Evolutionary conservation across 2,113 vertebrate genomes (phyloP).

Genomic region (Scortum barcoo): DNA sequence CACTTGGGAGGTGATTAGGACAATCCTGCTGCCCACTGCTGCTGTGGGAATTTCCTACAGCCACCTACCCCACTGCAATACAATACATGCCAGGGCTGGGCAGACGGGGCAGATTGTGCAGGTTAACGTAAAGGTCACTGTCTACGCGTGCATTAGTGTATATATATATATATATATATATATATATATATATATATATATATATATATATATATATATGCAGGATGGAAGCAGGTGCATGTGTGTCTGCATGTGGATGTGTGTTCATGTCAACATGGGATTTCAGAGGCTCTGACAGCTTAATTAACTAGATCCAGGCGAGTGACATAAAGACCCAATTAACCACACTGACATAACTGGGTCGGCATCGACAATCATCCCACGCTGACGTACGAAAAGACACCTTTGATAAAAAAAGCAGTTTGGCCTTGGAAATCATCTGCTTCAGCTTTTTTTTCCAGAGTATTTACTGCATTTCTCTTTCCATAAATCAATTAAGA

Average conservation of each 20-base stretch:
- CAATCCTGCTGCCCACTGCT: slow-evolving; percentile 59
- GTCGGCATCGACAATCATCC: slow-evolving; percentile 54
- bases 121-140: slow-evolving; percentile 67
- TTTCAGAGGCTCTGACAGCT: slow-evolving; percentile 75
- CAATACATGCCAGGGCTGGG: slow-evolving; percentile 45
- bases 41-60: slow-evolving; percentile 60
- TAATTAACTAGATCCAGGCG: slow-evolving; percentile 77
- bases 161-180: no score
- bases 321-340: slow-evolving; percentile 79
- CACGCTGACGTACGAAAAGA: slow-evolving; percentile 44
- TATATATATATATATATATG: not conserved
- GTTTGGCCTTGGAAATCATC: not conserved
- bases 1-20: slow-evolving; percentile 77
- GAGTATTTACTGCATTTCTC: not conserved
- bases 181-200: no score
- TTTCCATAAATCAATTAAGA: slow-evolving; percentile 10
- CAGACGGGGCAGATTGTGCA: slow-evolving; percentile 70
- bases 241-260: not conserved
- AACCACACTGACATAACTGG: slow-evolving; percentile 76
- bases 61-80: slow-evolving; percentile 40
- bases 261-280: slow-evolving; percentile 54
- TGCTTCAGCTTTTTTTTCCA: not conserved
- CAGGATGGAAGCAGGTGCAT: not conserved
- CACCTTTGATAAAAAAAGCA: slow-evolving; percentile 35
- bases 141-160: slow-evolving; percentile 30